A percentile compares a stretch with the other conserved stretches of the same genome.
Conservation (phyloP, 2,888 invertebrate species). For the Petrophora chlorosata region DNA sequence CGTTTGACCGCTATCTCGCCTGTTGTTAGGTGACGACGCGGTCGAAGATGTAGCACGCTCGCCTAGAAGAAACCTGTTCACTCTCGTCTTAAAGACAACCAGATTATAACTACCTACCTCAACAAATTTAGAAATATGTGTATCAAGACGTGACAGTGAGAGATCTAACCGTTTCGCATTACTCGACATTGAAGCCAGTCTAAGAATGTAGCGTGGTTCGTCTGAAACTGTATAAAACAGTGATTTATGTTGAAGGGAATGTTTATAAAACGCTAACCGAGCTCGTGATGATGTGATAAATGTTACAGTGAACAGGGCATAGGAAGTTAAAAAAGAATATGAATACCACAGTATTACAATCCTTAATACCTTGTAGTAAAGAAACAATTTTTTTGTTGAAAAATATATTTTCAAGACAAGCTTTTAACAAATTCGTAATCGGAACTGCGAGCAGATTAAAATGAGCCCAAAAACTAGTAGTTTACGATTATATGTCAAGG, state of each 20-base stretch:
- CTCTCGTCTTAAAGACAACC: no score
- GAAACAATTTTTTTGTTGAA: no score
- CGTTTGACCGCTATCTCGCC: no score
- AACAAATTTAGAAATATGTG: not conserved
- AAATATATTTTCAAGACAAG: no score
- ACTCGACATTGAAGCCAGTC: constrained; percentile 9
- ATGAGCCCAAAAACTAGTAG: no score
- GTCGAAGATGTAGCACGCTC: no score
- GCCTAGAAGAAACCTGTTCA: no score
- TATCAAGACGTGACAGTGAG: not conserved
- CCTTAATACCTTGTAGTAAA: no score
- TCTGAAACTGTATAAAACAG: constrained; percentile 11
- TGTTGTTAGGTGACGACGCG: no score
- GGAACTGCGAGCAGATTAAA: no score
- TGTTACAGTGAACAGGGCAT: constrained; percentile 5
- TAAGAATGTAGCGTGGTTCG: constrained; percentile 12
- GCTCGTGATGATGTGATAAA: constrained; percentile 4
- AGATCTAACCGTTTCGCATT: constrained; percentile 4
- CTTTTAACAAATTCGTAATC: no score
- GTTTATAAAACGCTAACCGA: constrained; percentile 9
- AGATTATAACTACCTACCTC: not conserved
- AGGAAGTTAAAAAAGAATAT: not conserved
- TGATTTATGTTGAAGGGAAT: constrained; percentile 23
- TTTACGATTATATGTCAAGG: no score
- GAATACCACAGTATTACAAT: not conserved